Evolutionary conservation across 2,888 invertebrate genomes (phyloP), one percentile per base, ranked within the genome.

Genomic region (Drosophila siamana): DNA sequence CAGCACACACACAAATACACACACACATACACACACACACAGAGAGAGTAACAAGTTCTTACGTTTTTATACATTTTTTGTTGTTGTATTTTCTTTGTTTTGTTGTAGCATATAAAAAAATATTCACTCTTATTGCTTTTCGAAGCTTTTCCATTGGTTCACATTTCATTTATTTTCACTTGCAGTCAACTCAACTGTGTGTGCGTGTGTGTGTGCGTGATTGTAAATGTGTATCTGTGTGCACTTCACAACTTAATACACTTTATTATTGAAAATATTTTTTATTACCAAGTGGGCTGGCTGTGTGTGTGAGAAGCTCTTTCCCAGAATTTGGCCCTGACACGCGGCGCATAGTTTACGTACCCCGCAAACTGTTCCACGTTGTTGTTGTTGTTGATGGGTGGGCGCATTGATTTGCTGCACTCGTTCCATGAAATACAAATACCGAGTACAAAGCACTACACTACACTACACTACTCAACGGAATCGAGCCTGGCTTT

Each of bases 261-360:
- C 84, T 86, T 86, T 88, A 86, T 85, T 85, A 88, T 88, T 86
- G 86, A 88, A 88, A 86, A 88, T 88, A 86, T 88, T 88, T 85
- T 88, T 88, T 88, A 85, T 84, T 87, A 79, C 88, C 88, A 79
- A 87, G 85, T 78, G 82, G 73, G 73, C 65, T 66, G n/a, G n/a
- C n/a, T n/a, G n/a, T n/a, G n/a, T n/a, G 59, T 66, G 54, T 60
- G 67, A 51, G 67, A 63, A 70, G 74, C 72, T 62, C 66, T 81
- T 64, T 65, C 80, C 78, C 67, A 70, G 86, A 86, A 86, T 88
- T 80, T 75, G 86, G 80, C 88, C 88, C 85, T 85, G 87, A 83
- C 86, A 85, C 74, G 83, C 71, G 74, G 75, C 70, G 44, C 59
- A 68, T 77, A 77, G 74, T 68, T 72, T 68, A 51, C n/a, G n/a